Evolutionary conservation across 2,797 vertebrate species (phyloP), one percentile per base, ranked within the genome.

Genomic region (Myripristis jacobus): DNA sequence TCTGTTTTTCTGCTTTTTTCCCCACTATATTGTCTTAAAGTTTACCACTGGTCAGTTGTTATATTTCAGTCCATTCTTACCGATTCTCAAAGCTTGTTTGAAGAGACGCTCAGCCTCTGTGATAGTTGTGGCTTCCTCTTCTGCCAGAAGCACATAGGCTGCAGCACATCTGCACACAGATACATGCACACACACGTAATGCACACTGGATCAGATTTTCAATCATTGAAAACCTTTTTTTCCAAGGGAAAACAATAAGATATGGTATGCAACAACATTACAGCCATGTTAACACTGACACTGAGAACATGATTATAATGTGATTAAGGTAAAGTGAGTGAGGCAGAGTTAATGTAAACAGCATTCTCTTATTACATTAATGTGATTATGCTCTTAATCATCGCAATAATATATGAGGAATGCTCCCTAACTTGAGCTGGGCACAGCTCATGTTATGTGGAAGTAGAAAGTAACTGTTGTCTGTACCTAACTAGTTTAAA

Each of bases 51-150:
- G 51, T 12, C 5, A 41, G 13, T 21, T 46, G 6, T 12, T 15
- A 24, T 5, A 47, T 21, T 59, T 0, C 13, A 15, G 46, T 22
- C n/a, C 43, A 44, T 52, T 21, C 82, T 94, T 95, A 93, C 97
- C 98, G 21, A 96, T 97, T 88, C 91, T 96, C 56, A 99, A 85
- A 18, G 98, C 98, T 95, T 98, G 97, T 92, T 95, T 98, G 84
- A 99, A 99, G 53, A 98, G 95, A 65, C 93, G 95, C 88, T 99
- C 98, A 6, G 98, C 97, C 92, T 99, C 97, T 82, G 95, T 95
- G 80, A 99, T 99, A 24, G 98, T 99, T 44, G 95, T 97, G 62
- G 98, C 97, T 92, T 99, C 98, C 90, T 99, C 98, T 77, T 99
- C 98, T 38, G 98, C 98, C 70, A 99, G 88, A 0, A 99, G 96